Conservation (phyloP, 2,113 vertebrate species). For the Platysternon megacephalum region DNA sequence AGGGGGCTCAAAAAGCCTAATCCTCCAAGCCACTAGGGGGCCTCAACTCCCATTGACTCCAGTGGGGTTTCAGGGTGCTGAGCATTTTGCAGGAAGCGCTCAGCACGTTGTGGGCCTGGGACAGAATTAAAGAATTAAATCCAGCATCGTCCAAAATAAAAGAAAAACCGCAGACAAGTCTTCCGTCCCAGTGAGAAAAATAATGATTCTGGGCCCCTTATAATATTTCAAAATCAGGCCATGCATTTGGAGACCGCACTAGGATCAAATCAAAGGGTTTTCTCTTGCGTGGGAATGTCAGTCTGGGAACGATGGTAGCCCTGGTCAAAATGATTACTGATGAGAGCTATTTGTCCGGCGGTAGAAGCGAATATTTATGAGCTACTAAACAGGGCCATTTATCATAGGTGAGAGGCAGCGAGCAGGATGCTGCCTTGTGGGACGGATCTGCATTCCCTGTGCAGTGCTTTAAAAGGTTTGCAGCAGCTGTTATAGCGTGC, state of each 20-base stretch:
- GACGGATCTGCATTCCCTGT: not conserved
- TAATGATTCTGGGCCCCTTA: not conserved
- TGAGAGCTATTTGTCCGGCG: not conserved
- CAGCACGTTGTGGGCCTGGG: not conserved
- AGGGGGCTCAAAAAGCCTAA: not conserved
- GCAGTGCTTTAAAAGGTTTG: not conserved
- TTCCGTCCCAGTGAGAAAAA: conserved; percentile 29
- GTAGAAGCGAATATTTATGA: not conserved
- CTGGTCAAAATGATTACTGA: not conserved
- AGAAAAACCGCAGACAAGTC: not conserved
- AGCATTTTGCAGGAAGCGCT: not conserved
- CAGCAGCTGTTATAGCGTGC: not conserved
- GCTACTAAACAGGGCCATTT: not conserved
- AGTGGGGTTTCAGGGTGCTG: not conserved
- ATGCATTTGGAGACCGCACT: not conserved
- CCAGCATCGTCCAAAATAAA: not conserved
- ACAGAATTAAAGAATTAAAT: not conserved
- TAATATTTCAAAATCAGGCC: not conserved
- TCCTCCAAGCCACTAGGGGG: not conserved
- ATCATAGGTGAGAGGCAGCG: not conserved
- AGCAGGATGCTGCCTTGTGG: not conserved
- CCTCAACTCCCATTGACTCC: rapidly evolving
- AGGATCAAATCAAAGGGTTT: not conserved
- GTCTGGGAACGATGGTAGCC: not conserved
- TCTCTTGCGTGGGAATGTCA: not conserved